Conservation (phyloP, 2,797 vertebrate genomes). For the Phataginus tetradactyla region DNA sequence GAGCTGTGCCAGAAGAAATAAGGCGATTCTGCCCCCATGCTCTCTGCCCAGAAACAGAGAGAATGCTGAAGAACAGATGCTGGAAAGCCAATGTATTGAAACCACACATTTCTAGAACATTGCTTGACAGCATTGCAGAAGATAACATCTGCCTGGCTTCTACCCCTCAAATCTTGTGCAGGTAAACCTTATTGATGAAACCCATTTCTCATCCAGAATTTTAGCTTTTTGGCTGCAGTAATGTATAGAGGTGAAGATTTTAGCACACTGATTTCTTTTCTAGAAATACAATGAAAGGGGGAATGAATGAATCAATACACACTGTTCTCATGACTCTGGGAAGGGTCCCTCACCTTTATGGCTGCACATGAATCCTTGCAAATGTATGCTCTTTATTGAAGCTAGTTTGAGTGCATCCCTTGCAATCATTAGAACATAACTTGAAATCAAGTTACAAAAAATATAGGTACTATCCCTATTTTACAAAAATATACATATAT, state of each 20-base stretch:
- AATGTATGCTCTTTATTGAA: neutral
- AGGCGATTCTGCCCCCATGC: neutral
- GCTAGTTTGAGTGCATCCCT: neutral
- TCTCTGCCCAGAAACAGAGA: neutral
- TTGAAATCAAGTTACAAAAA: neutral
- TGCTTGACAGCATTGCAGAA: neutral
- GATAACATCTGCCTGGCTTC: neutral
- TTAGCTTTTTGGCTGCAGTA: neutral
- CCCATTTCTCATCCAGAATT: neutral
- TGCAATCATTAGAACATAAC: neutral
- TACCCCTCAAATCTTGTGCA: neutral
- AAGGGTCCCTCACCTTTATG: neutral
- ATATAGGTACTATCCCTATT: neutral
- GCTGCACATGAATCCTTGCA: neutral
- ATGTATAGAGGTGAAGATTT: neutral
- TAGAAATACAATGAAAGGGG: neutral
- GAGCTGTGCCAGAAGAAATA: slow-evolving; percentile 11
- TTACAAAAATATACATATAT: neutral
- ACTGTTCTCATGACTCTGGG: neutral
- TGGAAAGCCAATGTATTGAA: neutral
- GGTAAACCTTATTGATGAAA: neutral
- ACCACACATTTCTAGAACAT: neutral
- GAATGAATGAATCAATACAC: neutral
- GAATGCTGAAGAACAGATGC: neutral
- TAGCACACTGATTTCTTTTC: neutral